These are phyloP conservation scores for Scyliorhinus canicula DNA, from an alignment of 2,797 vertebrate genomes.

Conservation along the genomic window DNA sequence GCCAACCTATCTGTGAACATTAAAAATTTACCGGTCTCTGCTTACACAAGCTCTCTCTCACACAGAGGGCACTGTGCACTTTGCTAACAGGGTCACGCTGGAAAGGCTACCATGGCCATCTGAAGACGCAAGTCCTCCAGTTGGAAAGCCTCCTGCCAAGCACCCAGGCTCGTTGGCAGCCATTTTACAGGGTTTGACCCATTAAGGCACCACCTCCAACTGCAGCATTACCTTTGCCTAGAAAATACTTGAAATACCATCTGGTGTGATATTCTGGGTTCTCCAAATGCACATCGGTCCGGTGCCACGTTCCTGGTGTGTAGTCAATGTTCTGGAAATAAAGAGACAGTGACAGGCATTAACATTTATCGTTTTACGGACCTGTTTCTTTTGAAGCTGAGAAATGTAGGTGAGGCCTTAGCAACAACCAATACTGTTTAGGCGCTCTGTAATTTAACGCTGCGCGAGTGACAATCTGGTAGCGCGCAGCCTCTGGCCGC, in stretches of 20 bases:
- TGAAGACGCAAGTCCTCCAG: background rate
- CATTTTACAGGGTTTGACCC: background rate
- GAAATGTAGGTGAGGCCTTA: background rate
- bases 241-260: constrained; percentile 98
- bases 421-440: background rate
- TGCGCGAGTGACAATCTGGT: too few species aligned
- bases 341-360: constrained; percentile 13
- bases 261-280: constrained; percentile 98
- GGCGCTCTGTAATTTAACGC: too few species aligned
- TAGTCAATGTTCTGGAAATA: constrained; percentile 68
- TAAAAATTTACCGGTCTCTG: background rate
- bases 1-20: background rate
- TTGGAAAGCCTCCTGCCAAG: background rate
- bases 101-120: background rate
- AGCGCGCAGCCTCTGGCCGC: too few species aligned
- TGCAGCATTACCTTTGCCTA: constrained; percentile 84
- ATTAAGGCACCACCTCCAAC: background rate
- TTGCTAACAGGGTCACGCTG: background rate
- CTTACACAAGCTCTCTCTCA: background rate
- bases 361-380: background rate
- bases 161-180: background rate
- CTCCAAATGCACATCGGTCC: constrained; percentile 96
- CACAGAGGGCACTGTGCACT: background rate
- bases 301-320: constrained; percentile 85
- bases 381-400: too few species aligned